Conservation (phyloP, 92 coral and sea anemone species). For the Palythoa heliodiscus region DNA sequence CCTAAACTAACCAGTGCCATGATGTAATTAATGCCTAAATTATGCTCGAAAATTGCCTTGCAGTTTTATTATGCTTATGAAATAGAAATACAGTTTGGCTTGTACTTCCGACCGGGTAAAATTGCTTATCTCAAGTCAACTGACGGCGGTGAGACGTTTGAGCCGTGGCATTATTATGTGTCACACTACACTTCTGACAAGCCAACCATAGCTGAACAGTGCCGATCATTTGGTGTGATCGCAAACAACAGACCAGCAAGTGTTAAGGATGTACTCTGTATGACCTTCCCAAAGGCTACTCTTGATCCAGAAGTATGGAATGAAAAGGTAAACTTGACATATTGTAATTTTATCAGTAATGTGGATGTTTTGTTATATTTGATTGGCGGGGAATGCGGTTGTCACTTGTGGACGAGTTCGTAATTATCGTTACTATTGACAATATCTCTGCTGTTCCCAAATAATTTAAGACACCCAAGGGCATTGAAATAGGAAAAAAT, state of each 20-base stretch:
- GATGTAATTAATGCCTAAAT: too few relatives aligned
- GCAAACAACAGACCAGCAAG: constrained; percentile 43
- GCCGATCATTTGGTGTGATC: constrained; percentile 56
- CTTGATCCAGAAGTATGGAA: constrained; percentile 43
- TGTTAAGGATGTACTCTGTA: constrained; percentile 72
- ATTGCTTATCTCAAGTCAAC: constrained; percentile 78
- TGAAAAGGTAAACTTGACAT: constrained; percentile 15
- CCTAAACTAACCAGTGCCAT: too few relatives aligned
- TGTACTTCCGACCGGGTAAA: constrained; percentile 83
- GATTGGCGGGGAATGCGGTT: too few relatives aligned
- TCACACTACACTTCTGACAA: constrained; percentile 36
- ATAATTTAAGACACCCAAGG: too few relatives aligned
- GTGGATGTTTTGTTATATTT: too few relatives aligned
- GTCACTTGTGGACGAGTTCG: not conserved
- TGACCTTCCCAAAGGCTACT: constrained; percentile 49
- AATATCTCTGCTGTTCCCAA: too few relatives aligned
- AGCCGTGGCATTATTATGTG: constrained; percentile 85
- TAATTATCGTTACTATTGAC: too few relatives aligned
- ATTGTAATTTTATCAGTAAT: too few relatives aligned
- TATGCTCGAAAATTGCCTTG: not conserved
- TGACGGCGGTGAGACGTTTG: constrained; percentile 61
- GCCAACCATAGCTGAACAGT: constrained; percentile 53
- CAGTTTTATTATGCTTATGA: constrained; percentile 78
- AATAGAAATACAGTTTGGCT: constrained; percentile 80
- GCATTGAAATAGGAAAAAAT: too few relatives aligned